These are phyloP conservation scores for Steromphala cineraria DNA, from an alignment of 2,888 invertebrate genomes.

Conservation along the genomic window DNA sequence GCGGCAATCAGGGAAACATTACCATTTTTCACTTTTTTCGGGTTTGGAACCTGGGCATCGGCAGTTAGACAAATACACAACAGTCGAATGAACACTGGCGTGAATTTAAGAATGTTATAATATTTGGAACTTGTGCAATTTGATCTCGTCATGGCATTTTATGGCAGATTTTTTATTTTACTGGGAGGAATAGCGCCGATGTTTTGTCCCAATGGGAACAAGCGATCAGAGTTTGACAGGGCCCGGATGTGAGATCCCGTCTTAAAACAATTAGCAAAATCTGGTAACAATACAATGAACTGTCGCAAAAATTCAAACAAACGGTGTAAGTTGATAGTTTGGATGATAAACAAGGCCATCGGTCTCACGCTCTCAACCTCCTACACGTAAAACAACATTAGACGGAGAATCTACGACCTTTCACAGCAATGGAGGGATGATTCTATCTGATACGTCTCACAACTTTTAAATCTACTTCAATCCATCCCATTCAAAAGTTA, in stretches of 20 bases:
- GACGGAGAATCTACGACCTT: neutral
- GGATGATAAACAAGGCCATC: neutral
- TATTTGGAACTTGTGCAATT: neutral
- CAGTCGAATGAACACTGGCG: neutral
- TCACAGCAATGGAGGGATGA: neutral
- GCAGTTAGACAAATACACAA: conserved; percentile 3
- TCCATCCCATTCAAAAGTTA: neutral
- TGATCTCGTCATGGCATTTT: neutral
- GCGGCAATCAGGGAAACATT: neutral
- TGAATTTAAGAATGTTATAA: conserved; percentile 1
- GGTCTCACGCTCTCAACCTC: neutral
- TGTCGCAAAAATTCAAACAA: conserved; percentile 11
- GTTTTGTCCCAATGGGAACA: neutral
- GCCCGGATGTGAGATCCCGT: neutral
- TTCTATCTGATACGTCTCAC: neutral
- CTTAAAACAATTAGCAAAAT: conserved; percentile 1
- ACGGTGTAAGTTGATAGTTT: neutral
- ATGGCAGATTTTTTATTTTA: neutral
- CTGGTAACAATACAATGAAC: conserved; percentile 17
- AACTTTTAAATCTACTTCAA: neutral
- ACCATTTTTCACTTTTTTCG: neutral
- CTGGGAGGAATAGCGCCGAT: neutral
- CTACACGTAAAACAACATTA: conserved; percentile 9
- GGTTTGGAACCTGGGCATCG: neutral
- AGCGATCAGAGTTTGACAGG: neutral